Evolutionary conservation across 37 sponge, comb jelly and placozoan species (phyloP), one percentile per base, ranked within the genome.

Genomic region (Theonella swinhoei): DNA sequence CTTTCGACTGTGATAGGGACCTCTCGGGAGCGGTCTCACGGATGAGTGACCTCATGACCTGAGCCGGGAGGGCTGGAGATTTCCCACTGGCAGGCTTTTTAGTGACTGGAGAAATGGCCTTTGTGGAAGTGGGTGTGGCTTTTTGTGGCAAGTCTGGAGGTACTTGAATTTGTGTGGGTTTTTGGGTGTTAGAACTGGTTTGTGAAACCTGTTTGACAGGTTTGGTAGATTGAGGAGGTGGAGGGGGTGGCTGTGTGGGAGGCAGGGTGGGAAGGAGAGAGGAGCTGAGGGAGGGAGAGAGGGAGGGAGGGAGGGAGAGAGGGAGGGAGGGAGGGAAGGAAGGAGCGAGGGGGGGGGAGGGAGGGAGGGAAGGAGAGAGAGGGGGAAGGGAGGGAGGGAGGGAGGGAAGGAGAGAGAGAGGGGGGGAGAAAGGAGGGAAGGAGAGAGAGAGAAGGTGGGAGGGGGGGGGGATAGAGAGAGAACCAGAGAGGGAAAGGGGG

Each of bases 401-500:
- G 30, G 78, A 29, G 28, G 30, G 75, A 35, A 58, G 30, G 75
- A 35, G 75, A 29, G 58, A 42, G 28, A 29, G 75, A 74, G 47
- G 58, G 58, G 29, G 58, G 29, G 75, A 23, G 26, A 11, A 5
- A 23, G 75, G 5, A 58, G 58, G 58, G 37, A 36, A 42, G 60
- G 47, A 25, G 54, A 3, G 58, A 26, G 58, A 26, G 30, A 26
- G 58, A 58, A 23, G 26, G 5, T 43, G 38, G 58, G 58, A 40
- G 30, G 75, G 23, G 26, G n/a, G 29, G 33, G 39, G 28, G 67
- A 41, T 39, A 59, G 67, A 64, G 67, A 63, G 67, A 64, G 66
- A 34, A 1, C 36, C 30, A 64, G 69, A 8, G 25, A 33, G 80
- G 24, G 54, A 65, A 14, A 11, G 39, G 66, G 1, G 28, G 5